A percentile compares a stretch with the other conserved stretches of the same genome.
These are phyloP conservation scores for Heliornis fulica DNA, from an alignment of 2,113 vertebrate species.

Conservation along the genomic window DNA sequence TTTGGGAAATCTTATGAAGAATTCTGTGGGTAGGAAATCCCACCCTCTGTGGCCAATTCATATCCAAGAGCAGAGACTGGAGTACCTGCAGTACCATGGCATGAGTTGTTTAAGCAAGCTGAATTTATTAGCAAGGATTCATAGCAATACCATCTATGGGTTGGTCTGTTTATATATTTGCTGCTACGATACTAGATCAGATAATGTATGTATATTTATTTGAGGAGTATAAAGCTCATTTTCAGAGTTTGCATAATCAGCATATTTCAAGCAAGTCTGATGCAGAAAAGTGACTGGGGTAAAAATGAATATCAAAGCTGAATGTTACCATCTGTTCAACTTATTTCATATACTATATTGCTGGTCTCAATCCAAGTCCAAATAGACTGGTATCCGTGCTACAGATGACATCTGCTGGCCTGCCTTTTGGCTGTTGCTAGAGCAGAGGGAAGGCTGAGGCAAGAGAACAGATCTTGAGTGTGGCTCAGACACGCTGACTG, in stretches of 20 bases:
- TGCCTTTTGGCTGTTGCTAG: not conserved
- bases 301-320: not conserved
- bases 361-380: not conserved
- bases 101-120: not conserved
- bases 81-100: not conserved
- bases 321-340: not conserved
- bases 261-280: not conserved
- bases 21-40: not conserved
- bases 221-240: not conserved
- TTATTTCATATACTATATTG: not conserved
- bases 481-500: not conserved
- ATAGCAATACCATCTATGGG: not conserved
- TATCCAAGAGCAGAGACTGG: not conserved
- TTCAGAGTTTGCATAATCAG: not conserved
- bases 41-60: not conserved
- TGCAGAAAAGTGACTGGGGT: not conserved
- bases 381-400: not conserved
- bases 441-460: not conserved
- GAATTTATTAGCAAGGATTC: not conserved
- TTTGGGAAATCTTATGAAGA: not conserved
- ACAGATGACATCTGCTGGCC: not conserved
- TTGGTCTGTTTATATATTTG: not conserved
- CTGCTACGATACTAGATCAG: not conserved
- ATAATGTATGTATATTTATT: not conserved
- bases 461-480: not conserved